Base-by-base conservation (phyloP, 2,797 vertebrate genomes). In the Gorsachius magnificus region DNA sequence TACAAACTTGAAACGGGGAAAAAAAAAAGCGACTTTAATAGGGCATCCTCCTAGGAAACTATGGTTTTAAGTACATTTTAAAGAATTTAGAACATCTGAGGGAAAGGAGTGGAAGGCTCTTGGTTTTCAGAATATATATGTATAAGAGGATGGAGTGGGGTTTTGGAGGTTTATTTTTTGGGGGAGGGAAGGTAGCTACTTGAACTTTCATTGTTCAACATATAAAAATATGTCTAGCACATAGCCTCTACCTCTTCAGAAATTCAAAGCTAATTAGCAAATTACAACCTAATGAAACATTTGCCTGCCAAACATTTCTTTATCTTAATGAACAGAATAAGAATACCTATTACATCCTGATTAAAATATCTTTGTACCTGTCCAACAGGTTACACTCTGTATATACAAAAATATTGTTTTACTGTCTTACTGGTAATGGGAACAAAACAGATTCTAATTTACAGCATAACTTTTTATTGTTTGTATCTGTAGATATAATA, bases 261-360 rank as follows among this genome's bases (percentile, higher is more conserved):
- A 97, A 98, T 98, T 96, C 97, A 95, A 96, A 97, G 97, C 96
- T 98, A 98, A 98, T 98, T 98, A 98, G 97, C 93, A 98, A 97
- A 98, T 98, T 98, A 97, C 94, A 97, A 95, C 89, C 95, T 98
- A 98, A 98, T 98, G 97, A 97, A 97, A 97, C 94, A 95, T 97
- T 97, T 97, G 86, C 88, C 94, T 97, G 97, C 96, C 96, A 98
- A 98, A 97, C 94, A 95, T 84, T 97, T 97, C 97, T 98, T 97
- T 98, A 97, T 98, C 97, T 97, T 97, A 98, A 97, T 98, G 97
- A 98, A 92, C 93, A 96, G 96, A 97, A 94, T 92, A 96, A 95
- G 89, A 93, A 97, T 93, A 87, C 95, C 93, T 95, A 90, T 98
- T 96, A 97, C 90, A 96, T 94, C 69, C 90, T 95, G 95, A 97